phyloP scores from a whole-genome alignment of 2,797 vertebrate genomes.

The Sciurus vulgaris region DNA sequence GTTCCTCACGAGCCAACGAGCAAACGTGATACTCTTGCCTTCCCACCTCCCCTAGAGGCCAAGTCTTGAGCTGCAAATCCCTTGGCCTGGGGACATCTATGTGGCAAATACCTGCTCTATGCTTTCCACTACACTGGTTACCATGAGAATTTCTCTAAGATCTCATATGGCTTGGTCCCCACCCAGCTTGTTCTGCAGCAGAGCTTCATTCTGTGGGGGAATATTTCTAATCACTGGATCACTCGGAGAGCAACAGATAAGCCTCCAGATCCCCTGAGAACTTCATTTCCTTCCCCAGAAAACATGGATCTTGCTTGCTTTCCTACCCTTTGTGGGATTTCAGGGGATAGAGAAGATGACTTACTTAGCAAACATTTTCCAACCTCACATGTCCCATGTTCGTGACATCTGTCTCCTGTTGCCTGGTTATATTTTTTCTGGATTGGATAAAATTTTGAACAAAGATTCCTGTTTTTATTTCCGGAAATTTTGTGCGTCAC shows the following conservation, averaged over 20 bases:
- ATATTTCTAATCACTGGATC: constrained; percentile 57
- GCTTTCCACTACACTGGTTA: not conserved
- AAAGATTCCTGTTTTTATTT: constrained; percentile 85
- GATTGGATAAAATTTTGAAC: constrained; percentile 87
- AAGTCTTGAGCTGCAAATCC: not conserved
- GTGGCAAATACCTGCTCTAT: not conserved
- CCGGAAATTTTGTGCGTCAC: constrained; percentile 85
- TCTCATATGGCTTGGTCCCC: not conserved
- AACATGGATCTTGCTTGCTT: constrained; percentile 83
- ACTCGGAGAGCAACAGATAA: constrained; percentile 57
- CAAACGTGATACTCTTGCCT: not conserved
- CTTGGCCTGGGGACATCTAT: not conserved
- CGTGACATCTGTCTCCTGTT: constrained; percentile 83
- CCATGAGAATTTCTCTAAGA: not conserved
- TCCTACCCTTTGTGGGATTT: constrained; percentile 82
- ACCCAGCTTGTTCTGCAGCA: not conserved
- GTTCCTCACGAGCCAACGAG: not conserved
- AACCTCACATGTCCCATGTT: constrained; percentile 78
- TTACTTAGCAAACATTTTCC: constrained; percentile 82
- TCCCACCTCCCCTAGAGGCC: not conserved
- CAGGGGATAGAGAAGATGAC: constrained; percentile 82
- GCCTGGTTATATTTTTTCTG: constrained; percentile 83
- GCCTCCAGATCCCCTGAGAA: constrained; percentile 70
- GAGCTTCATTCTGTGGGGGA: not conserved
- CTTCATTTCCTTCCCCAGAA: constrained; percentile 79